phyloP scores from a whole-genome alignment of 2,113 vertebrate genomes.

The Megatriorchis doriae region DNA sequence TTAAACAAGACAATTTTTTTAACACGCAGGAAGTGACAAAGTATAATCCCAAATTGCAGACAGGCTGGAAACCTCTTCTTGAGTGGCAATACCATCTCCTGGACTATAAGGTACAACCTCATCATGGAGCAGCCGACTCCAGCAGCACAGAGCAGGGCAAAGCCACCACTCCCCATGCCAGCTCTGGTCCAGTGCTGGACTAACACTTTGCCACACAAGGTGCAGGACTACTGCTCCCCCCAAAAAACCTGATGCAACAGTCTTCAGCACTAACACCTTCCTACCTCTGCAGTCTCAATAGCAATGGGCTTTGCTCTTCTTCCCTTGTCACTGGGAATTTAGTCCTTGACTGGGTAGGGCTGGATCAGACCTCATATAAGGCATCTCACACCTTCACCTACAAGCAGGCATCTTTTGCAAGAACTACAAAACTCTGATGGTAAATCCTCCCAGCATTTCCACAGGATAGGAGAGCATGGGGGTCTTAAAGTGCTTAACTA shows the following conservation, averaged over 20 bases:
- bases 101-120: not conserved
- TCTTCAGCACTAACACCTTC: not conserved
- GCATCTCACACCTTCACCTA: not conserved
- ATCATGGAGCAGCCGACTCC: not conserved
- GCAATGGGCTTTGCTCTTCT: not conserved
- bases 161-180: not conserved
- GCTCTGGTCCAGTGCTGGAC: not conserved
- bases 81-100: not conserved
- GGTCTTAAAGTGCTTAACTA: conserved; percentile 49
- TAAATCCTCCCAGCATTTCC: conserved; percentile 12
- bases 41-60: not conserved
- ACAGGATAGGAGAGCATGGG: not conserved
- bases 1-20: not conserved
- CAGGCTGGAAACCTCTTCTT: not conserved
- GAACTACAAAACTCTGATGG: not conserved
- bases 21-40: not conserved
- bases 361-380: not conserved
- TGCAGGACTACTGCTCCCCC: not conserved
- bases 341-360: not conserved
- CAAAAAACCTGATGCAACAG: not conserved
- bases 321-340: not conserved
- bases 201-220: fast-evolving
- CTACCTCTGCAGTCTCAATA: not conserved
- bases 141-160: not conserved
- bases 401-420: not conserved